Conservation (phyloP, 2,113 vertebrate genomes). For the Pseudorectes ferrugineus region DNA sequence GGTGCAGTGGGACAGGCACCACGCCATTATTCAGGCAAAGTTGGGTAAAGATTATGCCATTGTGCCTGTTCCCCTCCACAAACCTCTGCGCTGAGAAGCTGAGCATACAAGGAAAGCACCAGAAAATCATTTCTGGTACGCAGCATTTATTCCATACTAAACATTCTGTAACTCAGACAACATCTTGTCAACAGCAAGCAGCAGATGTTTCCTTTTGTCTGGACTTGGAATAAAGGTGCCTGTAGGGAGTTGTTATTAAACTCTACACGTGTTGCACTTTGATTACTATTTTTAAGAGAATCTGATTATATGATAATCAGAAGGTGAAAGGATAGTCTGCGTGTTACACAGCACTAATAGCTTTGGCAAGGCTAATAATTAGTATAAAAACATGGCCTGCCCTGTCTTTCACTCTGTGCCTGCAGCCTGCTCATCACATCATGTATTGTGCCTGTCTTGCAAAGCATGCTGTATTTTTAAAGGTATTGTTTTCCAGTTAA, state of each 20-base stretch:
- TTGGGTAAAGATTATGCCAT: rapidly evolving
- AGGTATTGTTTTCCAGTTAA: conserved; percentile 47
- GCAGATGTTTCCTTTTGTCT: conserved; percentile 49
- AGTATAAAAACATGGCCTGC: neutral
- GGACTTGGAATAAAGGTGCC: conserved; percentile 50
- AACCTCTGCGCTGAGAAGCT: rapidly evolving
- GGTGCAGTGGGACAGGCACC: neutral
- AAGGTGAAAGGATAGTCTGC: neutral
- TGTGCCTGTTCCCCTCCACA: neutral
- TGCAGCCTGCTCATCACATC: neutral
- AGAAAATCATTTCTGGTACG: neutral
- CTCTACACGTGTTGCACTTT: conserved; percentile 30
- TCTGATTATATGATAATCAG: neutral
- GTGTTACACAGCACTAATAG: neutral
- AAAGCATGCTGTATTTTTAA: neutral
- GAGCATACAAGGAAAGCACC: neutral
- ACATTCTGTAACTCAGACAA: conserved; percentile 1
- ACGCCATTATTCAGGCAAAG: rapidly evolving
- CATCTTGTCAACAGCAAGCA: conserved; percentile 32
- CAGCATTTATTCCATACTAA: neutral
- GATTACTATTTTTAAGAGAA: conserved; percentile 46
- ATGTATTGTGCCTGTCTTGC: neutral
- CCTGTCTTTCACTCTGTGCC: neutral
- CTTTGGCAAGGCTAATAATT: neutral
- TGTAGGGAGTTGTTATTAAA: conserved; percentile 37